Evolutionary conservation across 2,797 vertebrate genomes (phyloP), one percentile per base, ranked within the genome.

Genomic region (Acanthurus leucopareius): DNA sequence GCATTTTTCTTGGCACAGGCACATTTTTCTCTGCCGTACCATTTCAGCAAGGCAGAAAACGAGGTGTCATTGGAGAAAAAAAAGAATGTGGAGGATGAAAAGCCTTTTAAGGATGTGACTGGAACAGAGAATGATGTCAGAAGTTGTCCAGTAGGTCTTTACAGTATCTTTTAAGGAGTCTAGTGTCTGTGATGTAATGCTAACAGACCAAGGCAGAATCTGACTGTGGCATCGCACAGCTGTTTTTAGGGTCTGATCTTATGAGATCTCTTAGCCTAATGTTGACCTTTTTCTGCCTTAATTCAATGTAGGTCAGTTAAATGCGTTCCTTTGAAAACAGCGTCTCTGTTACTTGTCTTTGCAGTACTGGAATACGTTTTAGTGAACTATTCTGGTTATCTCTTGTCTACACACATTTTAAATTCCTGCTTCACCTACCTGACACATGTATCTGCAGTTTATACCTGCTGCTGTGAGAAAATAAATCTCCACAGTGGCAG

Each of bases 21-120:
- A 64, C 57, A 63, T 90, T 53, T 86, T 70, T 79, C 71, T 66
- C 75, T 84, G 60, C 48, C 6, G 58, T 69, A 80, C 73, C 25
- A 75, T 81, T 85, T 82, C 65, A 89, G 48, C 81, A 62, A 81
- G 69, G 68, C 79, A 85, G 58, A 85, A 87, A 88, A 91, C 68
- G 52, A 86, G 58, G 78, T 85, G 84, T 87, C 70, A 54, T 60
- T 77, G 59, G 59, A 69, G 4, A 62, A 74, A 80, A 73, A 68
- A 80, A 68, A 61, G 53, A 73, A 81, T 60, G 73, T 66, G 51
- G 77, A 69, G 70, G 71, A 69, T 73, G 16, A 86, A 76, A 87
- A 84, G 86, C 92, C 91, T 93, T 94, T 92, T 93, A 92, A 89
- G 92, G 90, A 82, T 83, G 83, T 83, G 66, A 35, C 75, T 73